phyloP scores from a whole-genome alignment of 1,140 invertebrate species.

The Anagrus nilaparvatae region DNA sequence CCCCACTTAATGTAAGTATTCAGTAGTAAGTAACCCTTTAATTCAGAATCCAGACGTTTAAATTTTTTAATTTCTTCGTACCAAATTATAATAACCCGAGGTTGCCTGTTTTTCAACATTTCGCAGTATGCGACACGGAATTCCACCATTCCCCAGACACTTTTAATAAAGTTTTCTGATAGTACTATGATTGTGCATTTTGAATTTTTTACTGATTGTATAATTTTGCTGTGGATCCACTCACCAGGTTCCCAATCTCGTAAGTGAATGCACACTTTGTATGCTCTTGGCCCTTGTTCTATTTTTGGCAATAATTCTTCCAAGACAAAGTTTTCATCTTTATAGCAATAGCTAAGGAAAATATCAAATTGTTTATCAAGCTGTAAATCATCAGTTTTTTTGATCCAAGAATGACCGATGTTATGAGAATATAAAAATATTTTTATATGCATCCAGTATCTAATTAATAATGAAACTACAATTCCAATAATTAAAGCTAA shows the following conservation, averaged over 20 bases:
- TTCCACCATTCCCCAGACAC: constrained; percentile 79
- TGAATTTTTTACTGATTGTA: constrained; percentile 65
- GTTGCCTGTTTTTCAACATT: constrained; percentile 60
- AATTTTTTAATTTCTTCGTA: constrained; percentile 60
- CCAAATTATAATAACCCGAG: constrained; percentile 66
- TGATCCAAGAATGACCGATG: too few relatives aligned
- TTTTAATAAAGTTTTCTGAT: constrained; percentile 70
- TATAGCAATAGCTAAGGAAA: constrained; percentile 77
- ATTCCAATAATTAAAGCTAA: too few relatives aligned
- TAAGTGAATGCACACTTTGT: constrained; percentile 66
- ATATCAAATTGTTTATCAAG: constrained; percentile 77
- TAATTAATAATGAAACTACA: too few relatives aligned
- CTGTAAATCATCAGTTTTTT: too few relatives aligned
- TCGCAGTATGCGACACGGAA: constrained; percentile 68
- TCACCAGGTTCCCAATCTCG: constrained; percentile 71
- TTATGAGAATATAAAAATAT: too few relatives aligned
- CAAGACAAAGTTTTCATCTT: constrained; percentile 66
- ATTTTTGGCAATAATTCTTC: constrained; percentile 56
- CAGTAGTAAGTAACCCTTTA: constrained; percentile 67
- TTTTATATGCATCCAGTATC: too few relatives aligned
- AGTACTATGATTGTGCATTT: constrained; percentile 72
- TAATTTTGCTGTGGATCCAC: constrained; percentile 69
- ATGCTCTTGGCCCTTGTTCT: constrained; percentile 47
- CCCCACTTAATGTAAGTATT: constrained; percentile 80
- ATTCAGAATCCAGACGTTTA: constrained; percentile 58